A percentile compares a stretch with the other conserved stretches of the same genome.
phyloP scores from a whole-genome alignment of 2,888 invertebrate genomes.

The Acleris cristana region DNA sequence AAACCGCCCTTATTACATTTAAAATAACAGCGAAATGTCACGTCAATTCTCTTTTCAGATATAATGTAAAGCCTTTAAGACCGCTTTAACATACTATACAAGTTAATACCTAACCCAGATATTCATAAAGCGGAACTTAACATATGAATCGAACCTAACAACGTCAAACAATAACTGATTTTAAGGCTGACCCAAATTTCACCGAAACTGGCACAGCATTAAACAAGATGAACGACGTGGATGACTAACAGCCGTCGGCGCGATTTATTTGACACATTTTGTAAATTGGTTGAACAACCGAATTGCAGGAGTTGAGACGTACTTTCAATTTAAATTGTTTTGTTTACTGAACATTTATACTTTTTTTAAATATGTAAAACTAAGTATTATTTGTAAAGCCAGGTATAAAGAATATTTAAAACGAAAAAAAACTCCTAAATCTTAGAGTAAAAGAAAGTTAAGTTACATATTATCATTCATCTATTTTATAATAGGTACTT shows the following conservation, averaged over 20 bases:
- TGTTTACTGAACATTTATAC: neutral
- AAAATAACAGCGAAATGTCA: too few species aligned
- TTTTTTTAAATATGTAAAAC: too few species aligned
- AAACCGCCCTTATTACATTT: too few species aligned
- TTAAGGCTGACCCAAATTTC: constrained; percentile 68
- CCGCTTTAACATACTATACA: neutral
- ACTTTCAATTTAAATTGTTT: constrained; percentile 12
- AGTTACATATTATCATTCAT: too few species aligned
- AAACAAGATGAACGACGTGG: constrained; percentile 35
- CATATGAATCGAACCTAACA: constrained; percentile 32
- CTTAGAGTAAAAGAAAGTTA: too few species aligned
- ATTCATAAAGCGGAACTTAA: constrained; percentile 18
- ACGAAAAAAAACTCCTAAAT: too few species aligned
- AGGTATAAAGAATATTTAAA: too few species aligned
- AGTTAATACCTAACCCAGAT: constrained; percentile 27
- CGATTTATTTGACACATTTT: constrained; percentile 38
- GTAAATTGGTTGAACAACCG: constrained; percentile 30
- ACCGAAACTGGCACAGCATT: constrained; percentile 42
- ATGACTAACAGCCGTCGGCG: constrained; percentile 27
- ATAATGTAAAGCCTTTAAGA: too few species aligned
- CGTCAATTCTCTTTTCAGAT: too few species aligned
- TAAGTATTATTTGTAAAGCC: too few species aligned
- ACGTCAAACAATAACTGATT: constrained; percentile 58
- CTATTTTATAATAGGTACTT: too few species aligned
- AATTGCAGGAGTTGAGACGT: constrained; percentile 26